These are phyloP conservation scores for Drosophila meridionalis DNA, from an alignment of 2,888 invertebrate species.

Conservation along the genomic window DNA sequence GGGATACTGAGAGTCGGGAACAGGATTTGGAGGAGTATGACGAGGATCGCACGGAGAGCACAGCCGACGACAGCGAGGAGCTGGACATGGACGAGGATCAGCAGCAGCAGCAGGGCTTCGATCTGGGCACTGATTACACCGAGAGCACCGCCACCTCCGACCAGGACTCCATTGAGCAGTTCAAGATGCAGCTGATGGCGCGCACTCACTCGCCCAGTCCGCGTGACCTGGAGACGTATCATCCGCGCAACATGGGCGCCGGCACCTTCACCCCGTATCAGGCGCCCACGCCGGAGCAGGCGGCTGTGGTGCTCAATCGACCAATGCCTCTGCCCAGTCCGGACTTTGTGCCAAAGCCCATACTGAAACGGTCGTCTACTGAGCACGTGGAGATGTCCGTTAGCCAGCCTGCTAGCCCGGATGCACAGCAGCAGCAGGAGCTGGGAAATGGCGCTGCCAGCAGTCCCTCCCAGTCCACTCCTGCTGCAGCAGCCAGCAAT, in stretches of 20 bases:
- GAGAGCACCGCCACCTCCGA: slow-evolving; percentile 88
- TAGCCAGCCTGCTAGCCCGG: slow-evolving; percentile 68
- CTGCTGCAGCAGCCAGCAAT: slow-evolving; percentile 29
- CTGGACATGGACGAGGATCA: slow-evolving; percentile 70
- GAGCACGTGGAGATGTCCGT: slow-evolving; percentile 82
- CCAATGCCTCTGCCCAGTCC: slow-evolving; percentile 89
- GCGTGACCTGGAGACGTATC: slow-evolving; percentile 88
- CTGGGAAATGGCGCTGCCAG: neutral
- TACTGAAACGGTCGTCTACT: slow-evolving; percentile 88
- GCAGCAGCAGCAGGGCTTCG: slow-evolving; percentile 73
- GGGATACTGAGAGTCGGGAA: slow-evolving; percentile 37
- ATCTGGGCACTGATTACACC: slow-evolving; percentile 88
- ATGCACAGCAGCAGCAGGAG: slow-evolving; percentile 9
- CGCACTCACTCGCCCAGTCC: slow-evolving; percentile 84
- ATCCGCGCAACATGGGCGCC: slow-evolving; percentile 87
- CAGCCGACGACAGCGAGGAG: slow-evolving; percentile 74
- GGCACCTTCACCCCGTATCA: slow-evolving; percentile 83
- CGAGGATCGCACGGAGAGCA: slow-evolving; percentile 79
- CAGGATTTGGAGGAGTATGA: slow-evolving; percentile 55
- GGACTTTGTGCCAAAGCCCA: slow-evolving; percentile 91
- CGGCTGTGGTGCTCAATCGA: slow-evolving; percentile 87
- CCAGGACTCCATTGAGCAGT: slow-evolving; percentile 84
- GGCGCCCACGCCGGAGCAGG: slow-evolving; percentile 86
- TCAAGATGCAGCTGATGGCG: slow-evolving; percentile 83
- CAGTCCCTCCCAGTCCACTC: neutral